Percentiles rank a stretch among this genome's conserved stretches.
Conservation (phyloP, 2,797 vertebrate species). For the Myotis vivesi region DNA sequence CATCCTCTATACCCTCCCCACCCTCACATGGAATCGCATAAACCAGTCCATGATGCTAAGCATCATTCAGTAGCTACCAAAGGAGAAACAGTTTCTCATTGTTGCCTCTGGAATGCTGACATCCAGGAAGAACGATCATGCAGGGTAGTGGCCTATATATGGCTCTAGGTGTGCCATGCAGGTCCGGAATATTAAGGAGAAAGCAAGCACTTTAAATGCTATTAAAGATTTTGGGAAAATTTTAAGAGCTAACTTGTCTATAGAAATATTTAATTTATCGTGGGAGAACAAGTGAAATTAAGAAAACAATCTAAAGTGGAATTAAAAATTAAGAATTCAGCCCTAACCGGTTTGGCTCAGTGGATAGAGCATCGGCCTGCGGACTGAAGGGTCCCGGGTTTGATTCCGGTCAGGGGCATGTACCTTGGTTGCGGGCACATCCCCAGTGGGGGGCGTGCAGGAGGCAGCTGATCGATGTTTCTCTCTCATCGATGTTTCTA, state of each 20-base stretch:
- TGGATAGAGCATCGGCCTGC: too few relatives aligned
- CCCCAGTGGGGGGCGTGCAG: too few relatives aligned
- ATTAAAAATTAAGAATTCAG: not conserved
- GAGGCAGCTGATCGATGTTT: too few relatives aligned
- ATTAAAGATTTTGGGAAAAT: not conserved
- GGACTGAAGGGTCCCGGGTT: too few relatives aligned
- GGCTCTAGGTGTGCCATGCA: not conserved
- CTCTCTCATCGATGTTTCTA: too few relatives aligned
- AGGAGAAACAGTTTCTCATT: not conserved
- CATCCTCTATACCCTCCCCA: fast-evolving
- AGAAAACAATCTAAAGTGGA: not conserved
- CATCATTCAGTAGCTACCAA: not conserved
- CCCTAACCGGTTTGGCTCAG: too few relatives aligned
- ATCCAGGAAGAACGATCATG: fast-evolving
- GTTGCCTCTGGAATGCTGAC: fast-evolving
- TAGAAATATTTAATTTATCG: not conserved
- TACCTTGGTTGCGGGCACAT: too few relatives aligned
- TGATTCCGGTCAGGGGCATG: too few relatives aligned
- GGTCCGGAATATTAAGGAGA: not conserved
- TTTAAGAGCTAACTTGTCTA: not conserved
- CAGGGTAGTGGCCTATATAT: fast-evolving
- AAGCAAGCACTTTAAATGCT: not conserved
- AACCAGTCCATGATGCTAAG: not conserved
- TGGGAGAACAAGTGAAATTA: slow-evolving; percentile 15
- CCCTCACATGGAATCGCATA: not conserved